A percentile compares a stretch with the other conserved stretches of the same genome.
Conservation (phyloP, 2,888 invertebrate genomes). For the Caenorhabditis wallacei region DNA sequence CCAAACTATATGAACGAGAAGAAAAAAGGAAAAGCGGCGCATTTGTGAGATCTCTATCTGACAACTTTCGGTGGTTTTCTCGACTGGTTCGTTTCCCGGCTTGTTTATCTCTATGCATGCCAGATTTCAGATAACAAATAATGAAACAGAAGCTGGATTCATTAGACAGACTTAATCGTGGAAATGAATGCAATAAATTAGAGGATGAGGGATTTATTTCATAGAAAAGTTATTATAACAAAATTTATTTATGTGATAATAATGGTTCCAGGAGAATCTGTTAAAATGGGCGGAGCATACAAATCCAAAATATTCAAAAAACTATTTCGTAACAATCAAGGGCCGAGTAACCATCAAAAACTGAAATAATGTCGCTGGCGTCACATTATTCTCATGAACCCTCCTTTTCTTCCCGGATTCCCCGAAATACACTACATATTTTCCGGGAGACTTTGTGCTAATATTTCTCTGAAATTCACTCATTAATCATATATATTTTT, state of each 20-base stretch:
- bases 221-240: too few species aligned
- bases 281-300: too few species aligned
- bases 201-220: not conserved
- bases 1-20: slow-evolving; percentile 48
- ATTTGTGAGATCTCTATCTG: slow-evolving; percentile 49
- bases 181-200: not conserved
- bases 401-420: slow-evolving; percentile 44
- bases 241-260: too few species aligned
- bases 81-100: slow-evolving; percentile 52
- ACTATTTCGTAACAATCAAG: slow-evolving; percentile 71
- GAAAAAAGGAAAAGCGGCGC: slow-evolving; percentile 3
- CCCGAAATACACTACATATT: slow-evolving; percentile 49
- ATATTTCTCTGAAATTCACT: slow-evolving; percentile 60
- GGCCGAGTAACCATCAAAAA: slow-evolving; percentile 70
- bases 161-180: too few species aligned
- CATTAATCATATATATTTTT: too few species aligned
- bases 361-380: slow-evolving; percentile 65
- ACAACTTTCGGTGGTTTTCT: slow-evolving; percentile 40
- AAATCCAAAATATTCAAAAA: too few species aligned
- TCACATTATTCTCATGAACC: slow-evolving; percentile 37
- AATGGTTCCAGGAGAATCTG: too few species aligned
- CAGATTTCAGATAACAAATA: slow-evolving; percentile 60
- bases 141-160: slow-evolving; percentile 61
- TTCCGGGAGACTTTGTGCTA: slow-evolving; percentile 44
- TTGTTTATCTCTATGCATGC: slow-evolving; percentile 41